Evolutionary conservation across 2,797 vertebrate genomes (phyloP), one percentile per base, ranked within the genome.

Genomic region (Characodon lateralis): DNA sequence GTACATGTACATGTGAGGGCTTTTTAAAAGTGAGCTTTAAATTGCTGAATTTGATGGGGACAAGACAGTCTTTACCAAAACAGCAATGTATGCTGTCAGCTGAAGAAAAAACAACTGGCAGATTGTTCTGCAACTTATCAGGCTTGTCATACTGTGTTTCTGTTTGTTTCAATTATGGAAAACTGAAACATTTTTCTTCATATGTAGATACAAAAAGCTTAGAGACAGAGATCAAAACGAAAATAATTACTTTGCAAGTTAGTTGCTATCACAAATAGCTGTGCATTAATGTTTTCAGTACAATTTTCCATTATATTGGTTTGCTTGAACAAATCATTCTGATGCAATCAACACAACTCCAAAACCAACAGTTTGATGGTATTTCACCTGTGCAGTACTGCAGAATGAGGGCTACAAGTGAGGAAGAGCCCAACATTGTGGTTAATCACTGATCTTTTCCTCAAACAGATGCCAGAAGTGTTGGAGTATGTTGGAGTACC

Each of bases 401-500:
- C 83, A 72, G 71, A 82, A 78, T 24, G 77, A 88, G 76, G 77
- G 83, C 83, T 87, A 75, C 39, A 51, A 55, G 71, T 72, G 73
- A 74, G 78, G 53, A 39, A 78, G 78, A 85, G 80, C 77, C 74
- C 80, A 82, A 65, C 78, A 82, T 86, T 88, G 85, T 77, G 87
- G 87, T 76, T 79, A 80, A 91, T 90, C 74, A 76, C 74, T 90
- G 85, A 89, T 84, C 89, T 87, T 78, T 83, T 84, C 86, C 85
- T 78, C 82, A 91, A 84, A 83, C 83, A 72, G 70, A 91, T 88
- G 89, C 78, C 87, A 87, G 76, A 83, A 83, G 81, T 84, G 80
- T 87, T 72, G 81, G 83, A 85, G 73, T 51, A 8, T 61, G 24
- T 79, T 28, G 78, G 56, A 65, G 75, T 59, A 68, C 65, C 80